Conservation (phyloP, 2,797 vertebrate genomes). For the Rhinoraja longicauda region DNA sequence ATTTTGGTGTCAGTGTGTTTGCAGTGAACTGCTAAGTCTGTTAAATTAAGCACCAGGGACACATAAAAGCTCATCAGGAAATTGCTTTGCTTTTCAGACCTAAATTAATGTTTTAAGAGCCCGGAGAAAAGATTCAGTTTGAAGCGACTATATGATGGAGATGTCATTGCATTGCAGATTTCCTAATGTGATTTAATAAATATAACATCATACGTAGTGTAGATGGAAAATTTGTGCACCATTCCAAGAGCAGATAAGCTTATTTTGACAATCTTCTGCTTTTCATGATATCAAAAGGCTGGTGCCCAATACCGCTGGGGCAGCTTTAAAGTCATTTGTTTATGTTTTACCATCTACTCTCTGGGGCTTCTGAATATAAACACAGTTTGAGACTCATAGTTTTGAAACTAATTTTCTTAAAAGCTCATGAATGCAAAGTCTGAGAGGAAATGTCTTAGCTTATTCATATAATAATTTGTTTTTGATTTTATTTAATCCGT, state of each 20-base stretch:
- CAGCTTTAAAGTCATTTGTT: neutral
- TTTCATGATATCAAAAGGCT: neutral
- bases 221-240: neutral
- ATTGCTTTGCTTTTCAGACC: neutral
- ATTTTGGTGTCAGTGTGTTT: neutral
- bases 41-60: neutral
- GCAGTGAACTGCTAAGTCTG: slow-evolving; percentile 30
- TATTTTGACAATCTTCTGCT: neutral
- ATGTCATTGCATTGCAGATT: neutral
- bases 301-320: neutral
- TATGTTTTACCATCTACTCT: neutral
- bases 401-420: neutral
- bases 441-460: neutral
- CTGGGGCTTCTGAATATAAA: neutral
- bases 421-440: neutral
- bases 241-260: neutral
- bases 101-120: slow-evolving; percentile 28
- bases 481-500: neutral
- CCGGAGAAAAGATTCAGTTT: neutral
- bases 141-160: neutral
- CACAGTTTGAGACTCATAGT: neutral
- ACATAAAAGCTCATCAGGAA: neutral
- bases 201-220: neutral
- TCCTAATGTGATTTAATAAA: neutral
- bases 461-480: neutral